Evolutionary conservation across 2,888 invertebrate genomes (phyloP).

Genomic region (Magallana nippona): DNA sequence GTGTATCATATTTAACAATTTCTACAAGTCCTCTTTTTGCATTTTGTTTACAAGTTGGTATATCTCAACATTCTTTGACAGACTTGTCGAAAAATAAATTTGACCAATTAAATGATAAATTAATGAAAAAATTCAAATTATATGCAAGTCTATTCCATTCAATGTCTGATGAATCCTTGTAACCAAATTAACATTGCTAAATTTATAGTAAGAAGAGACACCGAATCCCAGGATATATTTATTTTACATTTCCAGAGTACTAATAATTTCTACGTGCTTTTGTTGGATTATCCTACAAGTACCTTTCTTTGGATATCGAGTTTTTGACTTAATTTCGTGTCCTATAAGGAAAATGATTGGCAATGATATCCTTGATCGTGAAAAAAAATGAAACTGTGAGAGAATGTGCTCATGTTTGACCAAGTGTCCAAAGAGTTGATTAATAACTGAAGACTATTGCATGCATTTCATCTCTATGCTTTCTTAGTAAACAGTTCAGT

Average conservation of each 20-base stretch:
- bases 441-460: too few relatives aligned
- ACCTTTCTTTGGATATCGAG: conserved; percentile 24
- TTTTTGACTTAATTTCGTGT: background rate
- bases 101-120: too few relatives aligned
- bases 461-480: too few relatives aligned
- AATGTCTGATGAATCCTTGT: background rate
- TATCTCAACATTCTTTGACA: too few relatives aligned
- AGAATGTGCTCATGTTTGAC: too few relatives aligned
- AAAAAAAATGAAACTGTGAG: too few relatives aligned
- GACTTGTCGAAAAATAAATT: too few relatives aligned
- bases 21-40: too few relatives aligned
- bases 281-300: background rate
- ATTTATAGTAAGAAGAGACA: background rate
- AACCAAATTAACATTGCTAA: background rate
- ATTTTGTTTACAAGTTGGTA: too few relatives aligned
- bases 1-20: too few relatives aligned
- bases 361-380: background rate
- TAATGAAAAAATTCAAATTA: background rate
- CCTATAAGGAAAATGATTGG: conserved; percentile 14
- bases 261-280: background rate
- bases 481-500: too few relatives aligned
- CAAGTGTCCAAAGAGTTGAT: too few relatives aligned
- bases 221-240: background rate
- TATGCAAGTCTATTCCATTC: conserved; percentile 8
- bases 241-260: background rate